Conservation (phyloP, 2,888 invertebrate genomes). For the Tinea semifulvella region DNA sequence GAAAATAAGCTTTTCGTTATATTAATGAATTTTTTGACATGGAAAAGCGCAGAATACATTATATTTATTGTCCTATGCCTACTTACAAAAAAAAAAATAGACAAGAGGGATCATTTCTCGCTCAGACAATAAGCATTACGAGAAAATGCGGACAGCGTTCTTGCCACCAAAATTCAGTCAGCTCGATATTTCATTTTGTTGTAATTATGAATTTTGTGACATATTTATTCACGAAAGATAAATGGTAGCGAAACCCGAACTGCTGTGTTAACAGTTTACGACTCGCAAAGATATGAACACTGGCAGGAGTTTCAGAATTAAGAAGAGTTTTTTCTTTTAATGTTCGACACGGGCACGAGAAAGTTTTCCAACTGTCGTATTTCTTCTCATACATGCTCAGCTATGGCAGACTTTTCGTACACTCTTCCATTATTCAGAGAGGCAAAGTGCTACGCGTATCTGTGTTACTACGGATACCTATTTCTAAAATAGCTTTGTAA, state of each 20-base stretch:
- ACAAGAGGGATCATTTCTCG: no score
- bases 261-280: neutral
- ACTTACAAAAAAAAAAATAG: no score
- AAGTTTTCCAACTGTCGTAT: conserved; percentile 1
- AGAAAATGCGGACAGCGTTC: no score
- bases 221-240: no score
- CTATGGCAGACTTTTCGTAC: neutral
- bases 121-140: no score
- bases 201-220: no score
- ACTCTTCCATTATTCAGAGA: conserved; percentile 3
- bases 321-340: conserved; percentile 1
- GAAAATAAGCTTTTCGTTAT: no score
- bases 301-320: neutral
- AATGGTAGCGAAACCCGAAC: neutral
- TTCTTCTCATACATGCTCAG: conserved; percentile 7
- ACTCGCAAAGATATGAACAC: neutral
- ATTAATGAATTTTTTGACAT: no score
- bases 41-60: no score
- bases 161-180: no score
- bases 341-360: conserved; percentile 1
- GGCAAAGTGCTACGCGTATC: conserved; percentile 4
- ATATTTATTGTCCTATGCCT: no score
- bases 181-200: no score
- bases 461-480: neutral
- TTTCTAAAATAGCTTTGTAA: conserved; percentile 1